Percentiles rank a stretch among this genome's conserved stretches.
Conservation (phyloP, 1,140 invertebrate species). For the Venustaconcha ellipsiformis region DNA sequence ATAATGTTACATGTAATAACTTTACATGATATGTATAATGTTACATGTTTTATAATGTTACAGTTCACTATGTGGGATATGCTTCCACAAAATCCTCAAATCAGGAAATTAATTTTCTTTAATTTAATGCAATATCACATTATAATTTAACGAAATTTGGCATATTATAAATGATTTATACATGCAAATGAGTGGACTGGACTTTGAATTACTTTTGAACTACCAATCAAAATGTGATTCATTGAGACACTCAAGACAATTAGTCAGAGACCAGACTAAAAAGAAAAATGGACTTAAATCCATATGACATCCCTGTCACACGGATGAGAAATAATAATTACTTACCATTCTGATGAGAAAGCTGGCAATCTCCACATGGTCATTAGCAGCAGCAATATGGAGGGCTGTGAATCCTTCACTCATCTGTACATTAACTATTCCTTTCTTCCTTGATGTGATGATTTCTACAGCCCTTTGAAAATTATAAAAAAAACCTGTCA, state of each 20-base stretch:
- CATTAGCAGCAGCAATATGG: slow-evolving; percentile 49
- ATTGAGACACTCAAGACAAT: background rate
- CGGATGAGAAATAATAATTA: background rate
- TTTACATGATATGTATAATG: too few species aligned
- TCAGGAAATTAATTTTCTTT: too few species aligned
- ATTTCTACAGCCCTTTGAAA: slow-evolving; percentile 29
- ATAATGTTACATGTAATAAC: too few species aligned
- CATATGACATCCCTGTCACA: background rate
- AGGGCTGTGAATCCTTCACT: slow-evolving; percentile 44
- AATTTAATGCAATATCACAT: too few species aligned
- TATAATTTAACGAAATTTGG: too few species aligned
- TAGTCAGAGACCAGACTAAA: background rate
- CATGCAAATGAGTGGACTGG: background rate
- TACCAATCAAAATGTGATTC: background rate
- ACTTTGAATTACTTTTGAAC: too few species aligned
- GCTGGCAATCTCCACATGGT: slow-evolving; percentile 44
- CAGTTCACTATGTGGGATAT: too few species aligned
- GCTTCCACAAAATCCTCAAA: too few species aligned
- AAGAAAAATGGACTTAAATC: background rate
- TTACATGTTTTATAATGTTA: too few species aligned
- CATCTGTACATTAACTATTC: slow-evolving; percentile 31
- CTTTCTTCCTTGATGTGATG: slow-evolving; percentile 18
- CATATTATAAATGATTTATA: background rate
- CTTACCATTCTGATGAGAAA: slow-evolving; percentile 30
- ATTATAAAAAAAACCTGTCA: background rate